phyloP scores from a whole-genome alignment of 2,888 invertebrate genomes.

The Xestia rhomboidea region DNA sequence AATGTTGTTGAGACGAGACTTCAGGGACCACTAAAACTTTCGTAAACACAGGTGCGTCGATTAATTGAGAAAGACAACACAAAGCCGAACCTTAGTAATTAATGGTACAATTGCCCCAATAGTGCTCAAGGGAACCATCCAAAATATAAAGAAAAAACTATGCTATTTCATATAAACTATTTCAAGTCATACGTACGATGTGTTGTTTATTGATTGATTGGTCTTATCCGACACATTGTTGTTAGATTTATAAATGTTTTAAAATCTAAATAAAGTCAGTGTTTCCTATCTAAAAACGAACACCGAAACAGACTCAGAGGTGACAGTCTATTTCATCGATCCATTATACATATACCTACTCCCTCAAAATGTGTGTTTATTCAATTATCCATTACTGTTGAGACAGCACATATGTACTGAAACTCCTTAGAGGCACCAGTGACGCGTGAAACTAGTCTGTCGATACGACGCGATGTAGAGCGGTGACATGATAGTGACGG shows the following conservation, averaged over 20 bases:
- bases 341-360: neutral
- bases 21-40: slow-evolving; percentile 13
- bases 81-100: slow-evolving; percentile 1
- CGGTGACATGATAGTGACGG: slow-evolving; percentile 23
- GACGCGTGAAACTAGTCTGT: slow-evolving; percentile 55
- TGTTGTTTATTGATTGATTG: neutral
- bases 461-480: slow-evolving; percentile 15
- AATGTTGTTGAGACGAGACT: neutral
- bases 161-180: neutral
- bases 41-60: slow-evolving; percentile 22
- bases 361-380: slow-evolving; percentile 3
- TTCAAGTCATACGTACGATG: neutral
- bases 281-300: neutral
- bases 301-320: neutral
- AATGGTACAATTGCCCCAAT: slow-evolving; percentile 10
- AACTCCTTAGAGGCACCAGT: slow-evolving; percentile 29
- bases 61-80: slow-evolving; percentile 13
- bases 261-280: neutral
- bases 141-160: neutral
- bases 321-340: neutral
- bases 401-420: neutral
- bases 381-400: neutral
- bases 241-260: neutral
- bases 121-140: neutral
- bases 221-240: neutral